These are phyloP conservation scores for Poecile montanus DNA, from an alignment of 2,797 vertebrate species.

Conservation along the genomic window DNA sequence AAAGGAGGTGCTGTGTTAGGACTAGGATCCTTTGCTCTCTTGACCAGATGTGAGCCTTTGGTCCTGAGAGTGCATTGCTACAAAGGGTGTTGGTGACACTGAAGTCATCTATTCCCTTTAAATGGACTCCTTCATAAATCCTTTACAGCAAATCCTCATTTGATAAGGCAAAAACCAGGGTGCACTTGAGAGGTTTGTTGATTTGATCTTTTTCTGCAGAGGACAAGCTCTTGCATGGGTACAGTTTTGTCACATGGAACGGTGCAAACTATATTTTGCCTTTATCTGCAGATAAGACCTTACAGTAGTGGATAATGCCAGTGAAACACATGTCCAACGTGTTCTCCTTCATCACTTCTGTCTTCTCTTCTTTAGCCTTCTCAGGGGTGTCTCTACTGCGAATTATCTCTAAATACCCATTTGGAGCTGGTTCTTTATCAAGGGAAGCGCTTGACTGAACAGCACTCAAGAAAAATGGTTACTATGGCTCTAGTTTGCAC, in stretches of 20 bases:
- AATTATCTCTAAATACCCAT: not conserved
- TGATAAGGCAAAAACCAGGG: not conserved
- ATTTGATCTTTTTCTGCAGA: not conserved
- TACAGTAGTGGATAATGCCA: not conserved
- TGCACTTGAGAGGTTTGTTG: not conserved
- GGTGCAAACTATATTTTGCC: not conserved
- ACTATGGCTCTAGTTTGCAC: not conserved
- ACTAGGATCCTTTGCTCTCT: not conserved
- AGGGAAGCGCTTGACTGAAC: not conserved
- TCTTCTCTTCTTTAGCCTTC: not conserved
- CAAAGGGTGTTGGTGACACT: not conserved
- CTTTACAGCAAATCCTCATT: not conserved
- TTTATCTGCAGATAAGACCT: not conserved
- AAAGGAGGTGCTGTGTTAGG: not conserved
- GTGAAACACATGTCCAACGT: not conserved
- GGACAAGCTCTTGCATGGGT: not conserved
- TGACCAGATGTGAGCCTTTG: not conserved
- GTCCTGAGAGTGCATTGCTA: not conserved
- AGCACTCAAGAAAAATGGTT: not conserved
- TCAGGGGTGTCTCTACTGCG: not conserved
- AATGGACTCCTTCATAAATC: not conserved
- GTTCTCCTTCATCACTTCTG: not conserved
- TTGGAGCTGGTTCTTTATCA: not conserved
- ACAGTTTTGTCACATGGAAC: not conserved
- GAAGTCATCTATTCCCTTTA: not conserved